Conservation (phyloP, 1,140 invertebrate genomes). For the Eciton burchellii region DNA sequence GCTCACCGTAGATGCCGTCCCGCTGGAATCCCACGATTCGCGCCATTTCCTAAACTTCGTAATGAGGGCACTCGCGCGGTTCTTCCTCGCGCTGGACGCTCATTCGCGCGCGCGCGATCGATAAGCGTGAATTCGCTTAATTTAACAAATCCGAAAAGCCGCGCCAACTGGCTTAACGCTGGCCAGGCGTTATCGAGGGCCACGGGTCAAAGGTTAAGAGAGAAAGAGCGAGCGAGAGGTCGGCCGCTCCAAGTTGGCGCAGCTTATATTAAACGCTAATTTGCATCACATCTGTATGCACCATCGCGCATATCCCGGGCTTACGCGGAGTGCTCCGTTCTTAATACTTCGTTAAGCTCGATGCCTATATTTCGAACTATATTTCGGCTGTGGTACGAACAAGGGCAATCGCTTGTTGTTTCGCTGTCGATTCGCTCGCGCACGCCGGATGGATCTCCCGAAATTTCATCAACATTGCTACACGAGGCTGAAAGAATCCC, state of each 20-base stretch:
- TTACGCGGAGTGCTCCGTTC: conserved; percentile 80
- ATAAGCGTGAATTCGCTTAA: neutral
- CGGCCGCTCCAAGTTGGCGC: conserved; percentile 66
- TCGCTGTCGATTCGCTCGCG: neutral
- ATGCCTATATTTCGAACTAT: conserved; percentile 73
- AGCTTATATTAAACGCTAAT: conserved; percentile 83
- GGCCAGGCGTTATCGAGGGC: conserved; percentile 64
- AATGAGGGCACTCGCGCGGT: neutral
- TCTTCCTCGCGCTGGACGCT: neutral
- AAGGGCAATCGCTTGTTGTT: conserved; percentile 39
- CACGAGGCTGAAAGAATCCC: neutral
- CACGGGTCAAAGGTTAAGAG: conserved; percentile 45
- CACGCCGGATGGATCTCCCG: conserved; percentile 28
- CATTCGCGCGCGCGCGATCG: neutral
- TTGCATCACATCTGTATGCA: conserved; percentile 83
- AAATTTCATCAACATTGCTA: neutral
- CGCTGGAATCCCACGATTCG: no score
- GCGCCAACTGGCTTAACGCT: conserved; percentile 58
- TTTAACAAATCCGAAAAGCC: conserved; percentile 31
- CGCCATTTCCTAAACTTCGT: no score
- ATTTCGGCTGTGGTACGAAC: neutral
- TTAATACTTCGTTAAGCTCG: conserved; percentile 82
- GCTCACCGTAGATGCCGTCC: no score
- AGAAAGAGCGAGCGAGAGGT: conserved; percentile 32
- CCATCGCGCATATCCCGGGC: conserved; percentile 81